Percentiles rank a stretch among this genome's conserved stretches.
phyloP scores from a whole-genome alignment of 2,888 invertebrate genomes.

The Drosophila vallismaia region DNA sequence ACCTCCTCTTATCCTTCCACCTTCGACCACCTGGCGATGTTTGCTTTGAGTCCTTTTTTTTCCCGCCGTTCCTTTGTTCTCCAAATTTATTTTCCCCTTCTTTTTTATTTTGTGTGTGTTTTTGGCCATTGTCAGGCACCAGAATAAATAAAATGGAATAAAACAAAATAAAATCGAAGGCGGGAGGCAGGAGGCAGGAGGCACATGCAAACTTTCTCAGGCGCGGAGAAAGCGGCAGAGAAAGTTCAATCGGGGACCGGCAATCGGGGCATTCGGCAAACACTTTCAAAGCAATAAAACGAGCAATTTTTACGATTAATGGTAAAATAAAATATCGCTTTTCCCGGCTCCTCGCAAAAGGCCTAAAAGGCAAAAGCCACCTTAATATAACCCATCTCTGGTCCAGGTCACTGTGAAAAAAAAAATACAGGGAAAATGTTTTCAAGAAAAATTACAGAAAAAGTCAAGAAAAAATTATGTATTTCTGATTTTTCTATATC shows the following conservation, averaged over 20 bases:
- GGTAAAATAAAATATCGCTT: constrained; percentile 66
- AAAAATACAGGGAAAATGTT: too few species aligned
- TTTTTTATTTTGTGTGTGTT: background rate
- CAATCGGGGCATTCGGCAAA: constrained; percentile 32
- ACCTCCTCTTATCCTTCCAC: constrained; percentile 6
- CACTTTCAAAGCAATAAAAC: constrained; percentile 70
- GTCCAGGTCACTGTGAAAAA: background rate
- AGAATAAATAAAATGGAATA: constrained; percentile 2
- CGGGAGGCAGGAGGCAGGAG: constrained; percentile 1
- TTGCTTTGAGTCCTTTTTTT: constrained; percentile 35
- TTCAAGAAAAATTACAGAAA: too few species aligned
- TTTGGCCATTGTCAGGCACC: constrained; percentile 11
- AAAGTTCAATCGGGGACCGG: constrained; percentile 14
- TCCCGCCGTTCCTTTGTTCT: background rate
- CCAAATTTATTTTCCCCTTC: background rate
- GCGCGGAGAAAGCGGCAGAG: constrained; percentile 10
- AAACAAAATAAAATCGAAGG: background rate
- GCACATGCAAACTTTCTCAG: constrained; percentile 62
- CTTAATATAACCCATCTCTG: constrained; percentile 14
- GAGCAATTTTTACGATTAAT: constrained; percentile 71
- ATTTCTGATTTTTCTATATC: too few species aligned
- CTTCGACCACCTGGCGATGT: constrained; percentile 52
- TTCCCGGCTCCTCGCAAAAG: constrained; percentile 13
- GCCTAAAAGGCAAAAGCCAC: constrained; percentile 3
- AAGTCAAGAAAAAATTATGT: too few species aligned